phyloP scores from a whole-genome alignment of 2,797 vertebrate genomes.

The Bovichtus variegatus region DNA sequence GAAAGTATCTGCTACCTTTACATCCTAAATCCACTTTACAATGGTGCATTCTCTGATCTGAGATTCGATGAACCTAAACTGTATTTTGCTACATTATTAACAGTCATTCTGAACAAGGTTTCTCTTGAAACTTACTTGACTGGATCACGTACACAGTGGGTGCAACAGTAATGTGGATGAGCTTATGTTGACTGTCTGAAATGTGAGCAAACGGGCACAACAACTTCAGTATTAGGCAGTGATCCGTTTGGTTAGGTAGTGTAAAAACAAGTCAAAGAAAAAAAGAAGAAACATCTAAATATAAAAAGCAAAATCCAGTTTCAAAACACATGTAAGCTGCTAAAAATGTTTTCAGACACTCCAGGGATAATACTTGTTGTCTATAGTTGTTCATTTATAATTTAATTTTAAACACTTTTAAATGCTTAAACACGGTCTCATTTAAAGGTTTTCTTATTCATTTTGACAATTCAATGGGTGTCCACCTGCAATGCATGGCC shows the following conservation, averaged over 20 bases:
- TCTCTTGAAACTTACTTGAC: neutral
- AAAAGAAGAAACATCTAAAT: neutral
- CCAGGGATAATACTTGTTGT: neutral
- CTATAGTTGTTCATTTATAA: neutral
- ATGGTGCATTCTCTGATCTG: neutral
- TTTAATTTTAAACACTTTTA: neutral
- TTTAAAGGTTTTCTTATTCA: neutral
- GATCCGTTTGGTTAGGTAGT: neutral
- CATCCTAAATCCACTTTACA: neutral
- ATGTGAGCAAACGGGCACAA: neutral
- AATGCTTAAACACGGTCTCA: neutral
- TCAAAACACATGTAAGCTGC: too few relatives aligned
- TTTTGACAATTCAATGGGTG: neutral
- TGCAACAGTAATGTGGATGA: neutral
- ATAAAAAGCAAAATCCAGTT: neutral
- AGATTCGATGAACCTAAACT: neutral
- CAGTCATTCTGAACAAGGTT: neutral
- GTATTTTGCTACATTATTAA: neutral
- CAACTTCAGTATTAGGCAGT: neutral
- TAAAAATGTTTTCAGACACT: too few relatives aligned
- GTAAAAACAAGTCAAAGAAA: neutral
- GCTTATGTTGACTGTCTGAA: neutral
- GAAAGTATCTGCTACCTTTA: neutral
- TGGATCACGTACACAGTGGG: neutral
- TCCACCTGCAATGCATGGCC: neutral